Conservation (phyloP, 2,888 invertebrate genomes). For the Arrhopalites spinosus region DNA sequence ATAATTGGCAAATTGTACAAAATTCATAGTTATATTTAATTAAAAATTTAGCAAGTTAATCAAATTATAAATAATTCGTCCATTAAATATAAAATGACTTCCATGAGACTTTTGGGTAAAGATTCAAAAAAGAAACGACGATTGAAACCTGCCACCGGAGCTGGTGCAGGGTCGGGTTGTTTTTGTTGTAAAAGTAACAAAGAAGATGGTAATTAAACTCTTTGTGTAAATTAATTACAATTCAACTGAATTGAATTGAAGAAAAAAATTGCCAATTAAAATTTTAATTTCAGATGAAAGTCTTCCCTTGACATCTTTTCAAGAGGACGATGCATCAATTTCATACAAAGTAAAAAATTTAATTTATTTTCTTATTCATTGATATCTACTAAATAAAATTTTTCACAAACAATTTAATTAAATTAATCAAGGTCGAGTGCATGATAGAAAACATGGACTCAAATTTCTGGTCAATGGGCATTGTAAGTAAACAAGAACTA, state of each 20-base stretch:
- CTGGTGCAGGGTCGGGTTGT: background rate
- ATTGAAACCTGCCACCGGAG: too few species aligned
- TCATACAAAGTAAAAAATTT: background rate
- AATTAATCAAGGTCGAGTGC: conserved; percentile 6
- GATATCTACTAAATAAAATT: background rate
- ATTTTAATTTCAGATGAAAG: too few species aligned
- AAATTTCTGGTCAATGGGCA: conserved; percentile 4
- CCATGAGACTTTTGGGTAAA: too few species aligned
- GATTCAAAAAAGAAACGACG: too few species aligned
- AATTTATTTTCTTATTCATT: background rate
- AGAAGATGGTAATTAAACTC: background rate
- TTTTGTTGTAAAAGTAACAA: background rate
- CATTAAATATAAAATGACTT: too few species aligned
- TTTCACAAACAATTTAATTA: background rate
- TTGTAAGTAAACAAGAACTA: background rate
- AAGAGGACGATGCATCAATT: conserved; percentile 9
- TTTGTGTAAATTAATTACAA: too few species aligned
- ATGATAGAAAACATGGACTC: background rate
- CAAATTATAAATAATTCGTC: too few species aligned
- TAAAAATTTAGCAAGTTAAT: too few species aligned
- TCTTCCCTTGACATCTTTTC: background rate
- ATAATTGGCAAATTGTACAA: too few species aligned
- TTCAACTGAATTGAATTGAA: too few species aligned
- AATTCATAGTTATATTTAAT: too few species aligned
- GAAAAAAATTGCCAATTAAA: too few species aligned